Evolutionary conservation across 2,888 invertebrate species (phyloP).

Genomic region (Alitta virens): DNA sequence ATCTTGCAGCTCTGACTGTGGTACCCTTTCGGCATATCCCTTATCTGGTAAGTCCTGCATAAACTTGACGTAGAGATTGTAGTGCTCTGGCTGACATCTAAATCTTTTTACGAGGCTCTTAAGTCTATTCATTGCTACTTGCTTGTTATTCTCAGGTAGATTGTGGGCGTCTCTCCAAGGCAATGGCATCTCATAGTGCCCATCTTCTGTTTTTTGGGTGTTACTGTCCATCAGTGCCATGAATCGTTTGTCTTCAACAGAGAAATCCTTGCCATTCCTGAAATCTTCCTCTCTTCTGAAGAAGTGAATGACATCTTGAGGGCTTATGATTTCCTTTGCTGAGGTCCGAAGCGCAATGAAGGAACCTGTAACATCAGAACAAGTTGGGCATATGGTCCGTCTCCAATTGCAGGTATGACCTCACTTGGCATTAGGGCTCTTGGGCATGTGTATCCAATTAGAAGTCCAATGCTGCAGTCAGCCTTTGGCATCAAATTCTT

Average conservation of each 20-base stretch:
- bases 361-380: too few relatives aligned
- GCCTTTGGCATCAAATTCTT: too few relatives aligned
- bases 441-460: too few relatives aligned
- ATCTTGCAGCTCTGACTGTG: neutral
- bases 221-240: neutral
- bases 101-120: slow-evolving; percentile 5
- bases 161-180: slow-evolving; percentile 3
- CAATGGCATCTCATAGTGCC: slow-evolving; percentile 16
- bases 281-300: too few relatives aligned
- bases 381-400: too few relatives aligned
- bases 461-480: too few relatives aligned
- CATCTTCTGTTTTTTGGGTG: neutral
- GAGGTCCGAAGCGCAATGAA: too few relatives aligned
- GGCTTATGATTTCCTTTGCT: too few relatives aligned
- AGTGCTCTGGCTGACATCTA: neutral
- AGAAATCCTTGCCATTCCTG: neutral
- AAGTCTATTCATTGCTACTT: slow-evolving; percentile 2
- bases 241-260: slow-evolving; percentile 5
- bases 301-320: too few relatives aligned
- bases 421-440: too few relatives aligned
- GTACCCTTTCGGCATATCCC: slow-evolving; percentile 15
- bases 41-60: slow-evolving; percentile 6
- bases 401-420: too few relatives aligned
- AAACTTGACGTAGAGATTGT: slow-evolving; percentile 8
- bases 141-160: slow-evolving; percentile 17